Percentiles rank a stretch among this genome's conserved stretches.
Evolutionary conservation across 2,888 invertebrate species (phyloP).

Genomic region (Drosophila lacicola): DNA sequence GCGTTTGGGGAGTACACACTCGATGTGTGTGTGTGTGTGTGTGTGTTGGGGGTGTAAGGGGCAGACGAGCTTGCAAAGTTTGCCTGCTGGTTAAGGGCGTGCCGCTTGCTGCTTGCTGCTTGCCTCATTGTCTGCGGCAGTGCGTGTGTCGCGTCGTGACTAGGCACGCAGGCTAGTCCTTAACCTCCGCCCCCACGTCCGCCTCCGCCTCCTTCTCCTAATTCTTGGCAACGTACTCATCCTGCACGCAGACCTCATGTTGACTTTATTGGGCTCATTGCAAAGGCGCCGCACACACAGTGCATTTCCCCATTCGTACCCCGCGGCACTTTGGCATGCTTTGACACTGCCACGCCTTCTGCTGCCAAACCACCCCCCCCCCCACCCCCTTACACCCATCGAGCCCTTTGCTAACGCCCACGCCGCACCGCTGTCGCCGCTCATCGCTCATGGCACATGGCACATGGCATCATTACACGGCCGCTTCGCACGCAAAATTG

Average conservation of each 20-base stretch:
- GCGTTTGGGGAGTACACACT: constrained; percentile 51
- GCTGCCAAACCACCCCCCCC: constrained; percentile 8
- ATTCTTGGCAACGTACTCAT: constrained; percentile 11
- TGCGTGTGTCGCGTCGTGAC: constrained; percentile 19
- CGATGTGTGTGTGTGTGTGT: not conserved
- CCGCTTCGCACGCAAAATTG: constrained; percentile 78
- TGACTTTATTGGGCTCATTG: constrained; percentile 80
- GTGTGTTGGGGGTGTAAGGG: not conserved
- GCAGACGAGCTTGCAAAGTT: constrained; percentile 27
- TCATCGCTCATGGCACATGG: constrained; percentile 26
- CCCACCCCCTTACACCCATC: not conserved
- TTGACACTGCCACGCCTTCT: constrained; percentile 63
- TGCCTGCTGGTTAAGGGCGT: constrained; percentile 37
- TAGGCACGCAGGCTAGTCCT: constrained; percentile 20
- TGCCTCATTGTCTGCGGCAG: constrained; percentile 40
- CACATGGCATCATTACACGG: constrained; percentile 78
- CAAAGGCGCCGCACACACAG: constrained; percentile 47
- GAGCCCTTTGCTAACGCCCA: no score
- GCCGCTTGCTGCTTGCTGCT: constrained; percentile 28
- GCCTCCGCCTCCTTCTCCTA: not conserved
- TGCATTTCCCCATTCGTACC: constrained; percentile 19
- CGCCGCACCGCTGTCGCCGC: not conserved
- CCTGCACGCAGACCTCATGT: constrained; percentile 48
- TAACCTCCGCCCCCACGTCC: constrained; percentile 3
- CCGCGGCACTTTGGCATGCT: constrained; percentile 71